Evolutionary conservation across 2,888 invertebrate genomes (phyloP), one percentile per base, ranked within the genome.

Genomic region (Megalurothrips usitatus): DNA sequence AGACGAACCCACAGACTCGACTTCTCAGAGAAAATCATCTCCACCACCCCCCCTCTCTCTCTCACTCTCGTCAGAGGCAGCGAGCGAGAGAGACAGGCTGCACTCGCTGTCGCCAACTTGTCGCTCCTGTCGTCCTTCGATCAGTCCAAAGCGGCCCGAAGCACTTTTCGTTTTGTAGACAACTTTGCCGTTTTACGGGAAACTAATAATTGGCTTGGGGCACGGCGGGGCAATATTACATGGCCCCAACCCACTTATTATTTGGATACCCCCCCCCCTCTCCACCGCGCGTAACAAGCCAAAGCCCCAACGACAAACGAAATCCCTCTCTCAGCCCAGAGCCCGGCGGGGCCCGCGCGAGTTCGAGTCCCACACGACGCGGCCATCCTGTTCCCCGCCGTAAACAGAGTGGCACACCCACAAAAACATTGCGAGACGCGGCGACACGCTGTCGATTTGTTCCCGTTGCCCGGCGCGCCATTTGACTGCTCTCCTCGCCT

Each of bases 241-340:
- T n/a, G 68, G 68, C 23, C 68, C 68, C 68, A 75, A 75, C 26
- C 68, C 26, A 26, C 68, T 58, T 58, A 58, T 58, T 58, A 58
- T 58, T 58, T 58, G 58, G 58, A 14, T 58, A 17, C 58, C 6
- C 6, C 34, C 6, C 34, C 6, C 34, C 6, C 34, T 43, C 34
- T 43, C 34, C 34, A 2, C 34, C 34, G 3, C 34, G 34, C 34
- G 34, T 43, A 43, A 43, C 34, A 43, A 43, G 34, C 34, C 34
- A 43, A n/a, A n/a, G 34, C 34, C 3, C 34, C 34, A 43, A 4
- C 34, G 34, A 6, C 34, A 2, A 43, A 43, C 34, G 34, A 43
- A 43, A 43, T 43, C 34, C 34, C 34, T 43, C 34, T 43, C 34
- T 58, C 58, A 14, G 58, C 14, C 34, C 14, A 17, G 6, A 58